A percentile compares a stretch with the other conserved stretches of the same genome.
Evolutionary conservation across 2,888 invertebrate genomes (phyloP).

Genomic region (Diadromus collaris): DNA sequence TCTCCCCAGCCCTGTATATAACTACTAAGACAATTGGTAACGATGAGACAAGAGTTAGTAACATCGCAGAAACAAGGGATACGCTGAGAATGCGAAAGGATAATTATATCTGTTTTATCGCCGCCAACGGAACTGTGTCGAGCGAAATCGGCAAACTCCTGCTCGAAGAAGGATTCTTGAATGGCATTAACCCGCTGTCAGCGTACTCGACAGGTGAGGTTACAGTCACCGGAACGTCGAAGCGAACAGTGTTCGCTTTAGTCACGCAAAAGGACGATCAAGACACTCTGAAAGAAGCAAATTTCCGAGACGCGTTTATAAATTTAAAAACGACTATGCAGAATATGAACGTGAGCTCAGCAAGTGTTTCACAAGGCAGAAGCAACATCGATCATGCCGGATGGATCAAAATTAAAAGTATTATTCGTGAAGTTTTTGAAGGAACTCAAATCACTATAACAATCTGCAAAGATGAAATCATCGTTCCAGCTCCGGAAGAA

Average conservation of each 20-base stretch:
- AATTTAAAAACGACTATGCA: conserved; percentile 30
- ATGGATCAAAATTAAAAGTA: conserved; percentile 34
- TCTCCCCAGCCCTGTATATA: too few relatives aligned
- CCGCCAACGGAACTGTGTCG: conserved; percentile 35
- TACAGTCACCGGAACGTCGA: conserved; percentile 8
- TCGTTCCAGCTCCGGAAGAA: conserved; percentile 21
- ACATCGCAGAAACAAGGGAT: conserved; percentile 45
- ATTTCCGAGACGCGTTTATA: conserved; percentile 1
- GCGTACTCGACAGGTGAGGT: conserved; percentile 27
- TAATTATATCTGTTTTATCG: conserved; percentile 48
- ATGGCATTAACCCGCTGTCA: not conserved
- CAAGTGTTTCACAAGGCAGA: conserved; percentile 36
- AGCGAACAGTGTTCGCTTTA: conserved; percentile 20
- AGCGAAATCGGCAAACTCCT: conserved; percentile 34
- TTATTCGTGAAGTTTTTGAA: conserved; percentile 26
- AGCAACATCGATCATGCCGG: conserved; percentile 20
- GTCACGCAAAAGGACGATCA: conserved; percentile 3
- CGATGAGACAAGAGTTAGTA: too few relatives aligned
- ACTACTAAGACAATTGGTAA: not conserved
- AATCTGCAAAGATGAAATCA: conserved; percentile 39
- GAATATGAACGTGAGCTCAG: conserved; percentile 11
- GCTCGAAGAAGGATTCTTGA: conserved; percentile 34
- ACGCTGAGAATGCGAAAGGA: conserved; percentile 52
- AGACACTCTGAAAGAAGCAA: not conserved
- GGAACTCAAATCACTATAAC: conserved; percentile 28